Conservation (phyloP, 2,888 invertebrate genomes). For the Reticulitermes lucifugus region DNA sequence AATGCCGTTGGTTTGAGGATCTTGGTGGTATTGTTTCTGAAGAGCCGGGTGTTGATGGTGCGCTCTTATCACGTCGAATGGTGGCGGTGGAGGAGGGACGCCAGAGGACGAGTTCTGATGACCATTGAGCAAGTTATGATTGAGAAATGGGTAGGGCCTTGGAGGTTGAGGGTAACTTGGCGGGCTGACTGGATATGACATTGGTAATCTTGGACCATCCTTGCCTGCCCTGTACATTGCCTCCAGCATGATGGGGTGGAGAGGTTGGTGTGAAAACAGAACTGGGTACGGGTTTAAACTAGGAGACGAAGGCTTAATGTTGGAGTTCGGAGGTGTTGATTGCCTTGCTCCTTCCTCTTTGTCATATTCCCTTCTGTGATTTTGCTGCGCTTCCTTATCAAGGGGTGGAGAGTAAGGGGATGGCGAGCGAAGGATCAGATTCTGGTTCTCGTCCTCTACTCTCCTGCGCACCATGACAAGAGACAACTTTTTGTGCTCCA, state of each 20-base stretch:
- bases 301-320: slow-evolving; percentile 44
- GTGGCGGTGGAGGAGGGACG: slow-evolving; percentile 68
- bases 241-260: slow-evolving; percentile 79
- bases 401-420: slow-evolving; percentile 52
- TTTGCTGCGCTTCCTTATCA: slow-evolving; percentile 62
- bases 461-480: slow-evolving; percentile 64
- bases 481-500: slow-evolving; percentile 81
- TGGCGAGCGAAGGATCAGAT: slow-evolving; percentile 70
- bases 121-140: slow-evolving; percentile 63
- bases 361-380: slow-evolving; percentile 61
- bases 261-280: slow-evolving; percentile 71
- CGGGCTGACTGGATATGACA: slow-evolving; percentile 69
- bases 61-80: slow-evolving; percentile 72
- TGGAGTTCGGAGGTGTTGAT: slow-evolving; percentile 53
- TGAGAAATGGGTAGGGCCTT: slow-evolving; percentile 64
- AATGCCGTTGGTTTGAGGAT: slow-evolving; percentile 58
- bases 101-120: slow-evolving; percentile 62
- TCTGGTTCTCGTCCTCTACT: slow-evolving; percentile 88
- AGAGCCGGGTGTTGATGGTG: slow-evolving; percentile 56
- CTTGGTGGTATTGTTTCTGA: slow-evolving; percentile 62
- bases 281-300: slow-evolving; percentile 61
- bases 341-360: slow-evolving; percentile 58
- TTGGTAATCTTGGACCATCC: slow-evolving; percentile 70
- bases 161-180: slow-evolving; percentile 62
- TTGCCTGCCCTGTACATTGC: slow-evolving; percentile 74